phyloP scores from a whole-genome alignment of 2,888 invertebrate species.

The Campoplex nolae region DNA sequence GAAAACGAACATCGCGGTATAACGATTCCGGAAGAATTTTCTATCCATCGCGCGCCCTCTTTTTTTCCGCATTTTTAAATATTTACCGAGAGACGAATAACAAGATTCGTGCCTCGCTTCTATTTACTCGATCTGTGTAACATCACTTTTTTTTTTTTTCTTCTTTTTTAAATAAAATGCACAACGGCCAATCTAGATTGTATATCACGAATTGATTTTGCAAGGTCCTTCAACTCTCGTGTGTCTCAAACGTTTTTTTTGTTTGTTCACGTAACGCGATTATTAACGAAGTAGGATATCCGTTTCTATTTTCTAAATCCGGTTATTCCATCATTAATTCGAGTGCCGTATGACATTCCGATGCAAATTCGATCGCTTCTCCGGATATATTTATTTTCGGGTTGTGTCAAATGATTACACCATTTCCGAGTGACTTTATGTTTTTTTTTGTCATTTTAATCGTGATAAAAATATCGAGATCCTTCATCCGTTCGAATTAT shows the following conservation, averaged over 20 bases:
- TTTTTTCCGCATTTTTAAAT: constrained; percentile 50
- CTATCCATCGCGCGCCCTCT: neutral
- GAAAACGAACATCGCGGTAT: neutral
- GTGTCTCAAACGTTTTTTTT: neutral
- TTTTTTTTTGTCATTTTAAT: neutral
- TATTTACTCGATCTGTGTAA: constrained; percentile 21
- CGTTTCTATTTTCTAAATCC: constrained; percentile 19
- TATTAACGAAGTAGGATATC: constrained; percentile 40
- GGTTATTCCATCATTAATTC: neutral
- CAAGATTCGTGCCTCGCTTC: constrained; percentile 56
- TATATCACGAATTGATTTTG: constrained; percentile 26
- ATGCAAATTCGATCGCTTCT: neutral
- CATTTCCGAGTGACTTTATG: neutral
- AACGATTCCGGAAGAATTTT: constrained; percentile 24
- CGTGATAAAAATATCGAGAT: neutral
- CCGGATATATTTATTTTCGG: neutral
- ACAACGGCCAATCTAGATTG: constrained; percentile 32
- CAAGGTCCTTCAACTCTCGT: constrained; percentile 50
- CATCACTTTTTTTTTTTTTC: constrained; percentile 19
- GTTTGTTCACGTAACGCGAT: constrained; percentile 36
- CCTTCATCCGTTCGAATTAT: neutral
- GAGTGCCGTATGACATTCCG: neutral
- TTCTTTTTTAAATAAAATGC: constrained; percentile 34
- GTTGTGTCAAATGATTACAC: neutral
- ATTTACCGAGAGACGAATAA: constrained; percentile 43